Conservation (phyloP, 2,113 vertebrate species). For the Odobenus rosmarus region DNA sequence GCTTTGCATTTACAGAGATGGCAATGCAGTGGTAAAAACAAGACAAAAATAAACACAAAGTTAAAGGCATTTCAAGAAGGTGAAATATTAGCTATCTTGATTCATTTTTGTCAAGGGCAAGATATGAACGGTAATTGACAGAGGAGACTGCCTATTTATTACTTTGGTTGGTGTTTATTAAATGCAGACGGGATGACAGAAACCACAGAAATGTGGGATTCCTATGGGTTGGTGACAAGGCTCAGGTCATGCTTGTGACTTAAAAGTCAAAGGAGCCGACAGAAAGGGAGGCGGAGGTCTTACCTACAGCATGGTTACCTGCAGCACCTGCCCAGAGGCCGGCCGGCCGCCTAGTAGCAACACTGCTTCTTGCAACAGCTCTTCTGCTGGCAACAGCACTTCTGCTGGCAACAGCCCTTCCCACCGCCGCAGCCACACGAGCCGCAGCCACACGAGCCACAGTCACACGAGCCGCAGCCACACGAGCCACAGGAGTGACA, state of each 20-base stretch:
- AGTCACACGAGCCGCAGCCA: not conserved
- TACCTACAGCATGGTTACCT: not conserved
- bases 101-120: not conserved
- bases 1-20: not conserved
- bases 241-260: not conserved
- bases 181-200: not conserved
- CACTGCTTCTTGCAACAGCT: not conserved
- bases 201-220: not conserved
- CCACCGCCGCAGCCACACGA: not conserved
- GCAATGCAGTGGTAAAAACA: not conserved
- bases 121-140: not conserved
- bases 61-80: not conserved
- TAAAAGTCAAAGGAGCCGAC: not conserved
- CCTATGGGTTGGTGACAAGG: rapidly evolving
- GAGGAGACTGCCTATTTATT: not conserved
- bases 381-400: not conserved
- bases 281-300: not conserved
- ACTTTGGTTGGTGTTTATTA: not conserved
- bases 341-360: not conserved
- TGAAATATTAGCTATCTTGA: not conserved
- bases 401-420: not conserved
- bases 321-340: not conserved
- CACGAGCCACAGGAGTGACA: not conserved
- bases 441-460: not conserved
- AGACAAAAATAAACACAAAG: not conserved